A percentile compares a stretch with the other conserved stretches of the same genome.
These are phyloP conservation scores for Stenotaenia linearis DNA, from an alignment of 2,888 invertebrate species.

Conservation along the genomic window DNA sequence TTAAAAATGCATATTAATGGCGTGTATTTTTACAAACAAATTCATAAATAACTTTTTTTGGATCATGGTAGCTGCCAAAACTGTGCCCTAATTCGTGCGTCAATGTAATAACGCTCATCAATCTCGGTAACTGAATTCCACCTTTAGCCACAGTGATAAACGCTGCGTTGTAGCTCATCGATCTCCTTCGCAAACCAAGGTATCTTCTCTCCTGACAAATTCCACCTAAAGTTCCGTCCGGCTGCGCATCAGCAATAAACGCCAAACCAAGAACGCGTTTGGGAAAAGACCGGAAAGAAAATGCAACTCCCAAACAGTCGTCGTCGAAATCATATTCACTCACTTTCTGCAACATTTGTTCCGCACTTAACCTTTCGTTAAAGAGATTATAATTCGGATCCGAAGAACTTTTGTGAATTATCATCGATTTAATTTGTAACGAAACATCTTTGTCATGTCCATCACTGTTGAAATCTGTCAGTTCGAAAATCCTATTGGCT, in stretches of 20 bases:
- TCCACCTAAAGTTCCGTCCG: constrained; percentile 7
- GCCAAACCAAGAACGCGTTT: constrained; percentile 26
- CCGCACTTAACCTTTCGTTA: neutral
- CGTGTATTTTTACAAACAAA: too few relatives aligned
- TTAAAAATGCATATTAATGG: too few relatives aligned
- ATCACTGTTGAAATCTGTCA: constrained; percentile 44
- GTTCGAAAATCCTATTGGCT: constrained; percentile 43
- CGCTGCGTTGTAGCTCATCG: constrained; percentile 24
- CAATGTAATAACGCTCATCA: constrained; percentile 33
- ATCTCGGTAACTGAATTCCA: constrained; percentile 26
- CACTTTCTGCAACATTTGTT: neutral
- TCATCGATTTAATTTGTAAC: constrained; percentile 36
- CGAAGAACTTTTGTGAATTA: neutral
- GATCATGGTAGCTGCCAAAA: constrained; percentile 38
- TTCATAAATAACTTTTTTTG: constrained; percentile 27
- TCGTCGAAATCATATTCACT: constrained; percentile 21
- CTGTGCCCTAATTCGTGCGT: constrained; percentile 37
- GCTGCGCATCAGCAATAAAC: constrained; percentile 26
- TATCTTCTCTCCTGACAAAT: constrained; percentile 21
- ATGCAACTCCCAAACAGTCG: constrained; percentile 19
- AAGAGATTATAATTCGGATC: neutral
- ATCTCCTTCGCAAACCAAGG: neutral
- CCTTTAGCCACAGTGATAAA: constrained; percentile 20
- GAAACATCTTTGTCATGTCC: constrained; percentile 44
- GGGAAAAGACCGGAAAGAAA: constrained; percentile 24